A percentile compares a stretch with the other conserved stretches of the same genome.
phyloP scores from a whole-genome alignment of 2,797 vertebrate genomes.

The Enteromius argenteus region DNA sequence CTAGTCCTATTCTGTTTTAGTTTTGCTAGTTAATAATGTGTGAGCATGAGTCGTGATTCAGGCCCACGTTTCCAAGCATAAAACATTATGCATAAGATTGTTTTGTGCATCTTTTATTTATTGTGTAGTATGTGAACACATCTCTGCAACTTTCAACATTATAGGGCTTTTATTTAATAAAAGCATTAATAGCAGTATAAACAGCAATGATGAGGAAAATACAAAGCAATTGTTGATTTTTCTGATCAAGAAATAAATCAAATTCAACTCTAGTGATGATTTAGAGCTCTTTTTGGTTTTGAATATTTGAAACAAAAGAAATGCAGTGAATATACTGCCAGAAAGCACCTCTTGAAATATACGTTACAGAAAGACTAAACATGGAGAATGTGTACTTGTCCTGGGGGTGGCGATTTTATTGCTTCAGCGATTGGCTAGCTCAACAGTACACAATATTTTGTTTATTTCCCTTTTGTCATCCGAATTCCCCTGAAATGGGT shows the following conservation, averaged over 20 bases:
- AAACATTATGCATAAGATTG: slow-evolving; percentile 1
- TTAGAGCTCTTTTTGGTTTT: slow-evolving; percentile 2
- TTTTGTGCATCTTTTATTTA: slow-evolving; percentile 31
- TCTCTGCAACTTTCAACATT: not conserved
- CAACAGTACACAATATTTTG: slow-evolving; percentile 55
- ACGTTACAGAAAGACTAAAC: slow-evolving; percentile 68
- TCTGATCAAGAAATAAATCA: not conserved
- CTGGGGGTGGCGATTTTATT: slow-evolving; percentile 68
- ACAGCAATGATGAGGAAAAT: slow-evolving; percentile 12
- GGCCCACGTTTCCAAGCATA: slow-evolving; percentile 11
- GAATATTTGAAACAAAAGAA: not conserved
- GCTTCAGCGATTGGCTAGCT: slow-evolving; percentile 66
- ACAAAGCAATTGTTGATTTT: slow-evolving; percentile 24
- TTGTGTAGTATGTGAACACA: slow-evolving; percentile 17
- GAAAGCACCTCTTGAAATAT: slow-evolving; percentile 80
- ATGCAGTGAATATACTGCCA: slow-evolving; percentile 28
- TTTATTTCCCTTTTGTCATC: not conserved
- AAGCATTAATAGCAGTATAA: slow-evolving; percentile 27
- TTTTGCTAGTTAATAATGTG: slow-evolving; percentile 46
- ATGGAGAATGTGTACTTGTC: slow-evolving; percentile 61
- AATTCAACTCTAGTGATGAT: not conserved
- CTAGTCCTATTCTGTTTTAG: slow-evolving; percentile 43
- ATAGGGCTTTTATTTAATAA: slow-evolving; percentile 33
- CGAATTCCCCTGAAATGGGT: slow-evolving; percentile 20
- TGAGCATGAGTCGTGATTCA: slow-evolving; percentile 46